Percentiles rank a stretch among this genome's conserved stretches.
phyloP scores from a whole-genome alignment of 2,113 vertebrate species.

The human (Homo sapiens) region GRCh38 chr11:48495501-48496000 shows the following conservation, averaged over 20 bases:
- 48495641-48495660: neutral
- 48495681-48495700: neutral
- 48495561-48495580: neutral
- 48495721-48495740: neutral
- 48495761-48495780: neutral
- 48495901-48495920: neutral
- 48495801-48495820: neutral
- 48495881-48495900: neutral
- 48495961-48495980: neutral
- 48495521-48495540: neutral
- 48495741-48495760: neutral
- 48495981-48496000: neutral
- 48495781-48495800: neutral
- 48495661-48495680: neutral
- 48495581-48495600: neutral
- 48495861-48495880: neutral
- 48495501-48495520: neutral
- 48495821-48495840: neutral
- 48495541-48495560: neutral
- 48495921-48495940: neutral
- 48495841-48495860: neutral
- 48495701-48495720: neutral
- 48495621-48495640: neutral
- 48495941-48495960: neutral
- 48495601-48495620: neutral